Percentiles rank a stretch among this genome's conserved stretches.
phyloP scores from a whole-genome alignment of 2,888 invertebrate species.

The Orthosia incerta region DNA sequence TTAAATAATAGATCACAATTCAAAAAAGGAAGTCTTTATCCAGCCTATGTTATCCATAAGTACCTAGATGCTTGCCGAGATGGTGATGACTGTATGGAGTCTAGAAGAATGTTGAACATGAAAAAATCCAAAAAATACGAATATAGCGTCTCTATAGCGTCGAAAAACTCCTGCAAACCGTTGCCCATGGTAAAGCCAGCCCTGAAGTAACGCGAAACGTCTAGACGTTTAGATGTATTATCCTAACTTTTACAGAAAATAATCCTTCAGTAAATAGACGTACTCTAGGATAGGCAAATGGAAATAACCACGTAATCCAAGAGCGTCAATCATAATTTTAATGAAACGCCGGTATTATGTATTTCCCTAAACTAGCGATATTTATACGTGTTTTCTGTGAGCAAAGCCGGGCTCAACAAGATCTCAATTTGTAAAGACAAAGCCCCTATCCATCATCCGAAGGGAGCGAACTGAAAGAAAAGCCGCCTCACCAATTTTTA shows the following conservation, averaged over 20 bases:
- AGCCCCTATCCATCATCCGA: constrained; percentile 78
- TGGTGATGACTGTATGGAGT: too few species aligned
- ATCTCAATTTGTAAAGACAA: constrained; percentile 82
- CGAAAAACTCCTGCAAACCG: too few species aligned
- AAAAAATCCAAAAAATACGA: too few species aligned
- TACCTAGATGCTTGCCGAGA: too few species aligned
- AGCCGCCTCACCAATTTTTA: constrained; percentile 55
- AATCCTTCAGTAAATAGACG: constrained; percentile 24
- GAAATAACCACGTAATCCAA: constrained; percentile 49
- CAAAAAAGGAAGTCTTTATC: too few species aligned
- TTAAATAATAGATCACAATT: too few species aligned
- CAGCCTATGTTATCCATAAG: too few species aligned
- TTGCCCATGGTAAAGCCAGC: too few species aligned
- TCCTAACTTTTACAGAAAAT: not conserved
- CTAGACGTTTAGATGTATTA: not conserved
- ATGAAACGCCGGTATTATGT: constrained; percentile 62
- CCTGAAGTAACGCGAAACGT: too few species aligned
- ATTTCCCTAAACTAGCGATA: constrained; percentile 67
- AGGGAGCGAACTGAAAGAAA: constrained; percentile 61
- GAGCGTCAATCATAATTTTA: constrained; percentile 66
- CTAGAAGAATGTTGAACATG: too few species aligned
- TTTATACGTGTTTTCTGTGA: constrained; percentile 69
- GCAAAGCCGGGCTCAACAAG: constrained; percentile 69
- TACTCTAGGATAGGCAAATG: constrained; percentile 29
- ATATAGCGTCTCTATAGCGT: too few species aligned